phyloP scores from a whole-genome alignment of 2,797 vertebrate genomes.

The Neosalanx taihuensis region DNA sequence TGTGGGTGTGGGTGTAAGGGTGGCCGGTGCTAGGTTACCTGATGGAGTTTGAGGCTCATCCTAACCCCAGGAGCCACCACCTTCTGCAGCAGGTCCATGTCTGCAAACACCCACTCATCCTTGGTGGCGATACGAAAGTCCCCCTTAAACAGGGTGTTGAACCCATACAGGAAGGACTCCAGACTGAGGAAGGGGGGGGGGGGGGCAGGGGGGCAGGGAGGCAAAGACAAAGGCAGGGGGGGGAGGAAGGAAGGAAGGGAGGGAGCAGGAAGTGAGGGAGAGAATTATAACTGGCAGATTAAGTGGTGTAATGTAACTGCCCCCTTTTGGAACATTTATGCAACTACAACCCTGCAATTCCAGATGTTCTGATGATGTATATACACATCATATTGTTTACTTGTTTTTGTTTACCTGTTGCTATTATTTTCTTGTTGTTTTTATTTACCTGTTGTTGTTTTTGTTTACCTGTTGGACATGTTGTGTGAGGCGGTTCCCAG shows the following conservation, averaged over 20 bases:
- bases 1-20: neutral
- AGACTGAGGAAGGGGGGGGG: conserved; percentile 72
- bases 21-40: conserved; percentile 68
- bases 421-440: conserved; percentile 61
- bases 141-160: conserved; percentile 94
- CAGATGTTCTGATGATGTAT: neutral
- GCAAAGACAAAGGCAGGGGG: neutral
- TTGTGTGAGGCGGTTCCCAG: conserved; percentile 90
- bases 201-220: neutral
- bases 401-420: conserved; percentile 68
- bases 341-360: conserved; percentile 22
- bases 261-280: neutral
- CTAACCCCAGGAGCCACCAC: conserved; percentile 90
- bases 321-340: conserved; percentile 43
- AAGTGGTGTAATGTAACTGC: conserved; percentile 25
- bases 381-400: conserved; percentile 31
- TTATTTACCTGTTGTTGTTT: conserved; percentile 82
- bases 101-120: conserved; percentile 96
- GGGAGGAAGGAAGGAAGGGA: neutral
- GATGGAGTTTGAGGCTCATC: conserved; percentile 97
- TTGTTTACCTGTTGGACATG: conserved; percentile 88
- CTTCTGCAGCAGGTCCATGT: conserved; percentile 92
- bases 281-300: neutral
- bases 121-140: conserved; percentile 90
- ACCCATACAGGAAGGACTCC: conserved; percentile 95